Evolutionary conservation across 2,888 invertebrate species (phyloP).

Genomic region (Candidula unifasciata): DNA sequence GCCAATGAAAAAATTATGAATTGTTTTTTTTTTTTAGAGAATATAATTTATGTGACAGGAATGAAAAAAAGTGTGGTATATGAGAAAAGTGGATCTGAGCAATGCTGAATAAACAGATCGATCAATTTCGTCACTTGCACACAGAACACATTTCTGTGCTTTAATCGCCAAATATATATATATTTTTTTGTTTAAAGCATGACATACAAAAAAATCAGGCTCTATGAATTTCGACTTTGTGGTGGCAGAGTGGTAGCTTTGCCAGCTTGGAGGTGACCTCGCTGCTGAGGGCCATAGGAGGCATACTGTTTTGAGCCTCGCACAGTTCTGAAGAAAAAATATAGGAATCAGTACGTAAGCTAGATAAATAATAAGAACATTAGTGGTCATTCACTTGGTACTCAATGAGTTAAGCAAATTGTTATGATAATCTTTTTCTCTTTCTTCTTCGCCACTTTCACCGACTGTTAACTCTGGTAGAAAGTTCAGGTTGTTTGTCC

Average conservation of each 20-base stretch:
- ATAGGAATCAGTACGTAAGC: too few species aligned
- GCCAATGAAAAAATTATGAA: too few species aligned
- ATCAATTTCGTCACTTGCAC: neutral
- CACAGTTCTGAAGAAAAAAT: conserved; percentile 51
- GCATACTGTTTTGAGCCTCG: conserved; percentile 73
- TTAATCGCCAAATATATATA: too few species aligned
- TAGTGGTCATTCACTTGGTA: too few species aligned
- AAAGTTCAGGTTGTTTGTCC: too few species aligned
- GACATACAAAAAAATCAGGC: neutral
- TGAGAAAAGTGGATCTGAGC: neutral
- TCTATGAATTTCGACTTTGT: conserved; percentile 59
- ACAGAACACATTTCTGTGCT: neutral
- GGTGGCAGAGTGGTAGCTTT: conserved; percentile 68
- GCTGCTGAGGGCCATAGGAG: conserved; percentile 69
- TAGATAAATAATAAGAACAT: too few species aligned
- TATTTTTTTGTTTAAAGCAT: too few species aligned
- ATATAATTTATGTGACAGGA: neutral
- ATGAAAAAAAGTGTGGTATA: neutral
- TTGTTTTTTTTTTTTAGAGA: too few species aligned
- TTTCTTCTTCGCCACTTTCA: too few species aligned
- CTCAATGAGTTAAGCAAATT: too few species aligned
- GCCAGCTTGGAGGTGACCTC: conserved; percentile 57
- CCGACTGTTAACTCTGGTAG: too few species aligned
- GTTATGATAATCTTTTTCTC: too few species aligned
- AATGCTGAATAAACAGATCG: neutral